Evolutionary conservation across 1,140 invertebrate genomes (phyloP).

Genomic region (Leguminivora glycinivorella): DNA sequence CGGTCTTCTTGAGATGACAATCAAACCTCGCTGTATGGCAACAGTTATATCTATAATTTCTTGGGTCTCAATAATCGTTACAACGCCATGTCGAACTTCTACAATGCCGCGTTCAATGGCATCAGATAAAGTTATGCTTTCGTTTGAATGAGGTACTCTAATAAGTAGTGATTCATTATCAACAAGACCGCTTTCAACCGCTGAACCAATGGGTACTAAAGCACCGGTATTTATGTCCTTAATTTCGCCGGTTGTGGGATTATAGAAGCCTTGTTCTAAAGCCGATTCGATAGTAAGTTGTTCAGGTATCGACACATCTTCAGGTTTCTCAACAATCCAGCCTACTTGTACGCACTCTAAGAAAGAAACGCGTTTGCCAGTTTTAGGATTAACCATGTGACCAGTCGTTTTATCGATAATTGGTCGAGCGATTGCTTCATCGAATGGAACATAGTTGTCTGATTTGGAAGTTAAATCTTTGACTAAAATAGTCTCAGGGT

Average conservation of each 20-base stretch:
- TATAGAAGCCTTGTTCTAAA: slow-evolving; percentile 82
- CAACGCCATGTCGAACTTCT: slow-evolving; percentile 85
- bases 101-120: slow-evolving; percentile 88
- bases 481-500: slow-evolving; percentile 87
- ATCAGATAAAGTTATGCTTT: slow-evolving; percentile 85
- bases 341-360: slow-evolving; percentile 89
- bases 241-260: slow-evolving; percentile 82
- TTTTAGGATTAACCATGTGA: slow-evolving; percentile 90
- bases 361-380: slow-evolving; percentile 89
- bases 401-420: slow-evolving; percentile 88
- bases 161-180: slow-evolving; percentile 87
- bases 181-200: slow-evolving; percentile 86
- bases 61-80: slow-evolving; percentile 84
- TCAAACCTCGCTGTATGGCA: slow-evolving; percentile 85
- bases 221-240: slow-evolving; percentile 82
- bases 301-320: slow-evolving; percentile 71
- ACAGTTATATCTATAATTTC: slow-evolving; percentile 84
- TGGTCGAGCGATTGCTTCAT: slow-evolving; percentile 86
- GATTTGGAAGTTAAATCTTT: slow-evolving; percentile 86
- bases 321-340: slow-evolving; percentile 83
- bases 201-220: slow-evolving; percentile 83
- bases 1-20: slow-evolving; percentile 84
- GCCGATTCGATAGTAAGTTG: slow-evolving; percentile 83
- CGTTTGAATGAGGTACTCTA: slow-evolving; percentile 84
- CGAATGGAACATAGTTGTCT: slow-evolving; percentile 84